These are phyloP conservation scores for Hyphantria cunea DNA, from an alignment of 1,140 invertebrate genomes.

Conservation along the genomic window DNA sequence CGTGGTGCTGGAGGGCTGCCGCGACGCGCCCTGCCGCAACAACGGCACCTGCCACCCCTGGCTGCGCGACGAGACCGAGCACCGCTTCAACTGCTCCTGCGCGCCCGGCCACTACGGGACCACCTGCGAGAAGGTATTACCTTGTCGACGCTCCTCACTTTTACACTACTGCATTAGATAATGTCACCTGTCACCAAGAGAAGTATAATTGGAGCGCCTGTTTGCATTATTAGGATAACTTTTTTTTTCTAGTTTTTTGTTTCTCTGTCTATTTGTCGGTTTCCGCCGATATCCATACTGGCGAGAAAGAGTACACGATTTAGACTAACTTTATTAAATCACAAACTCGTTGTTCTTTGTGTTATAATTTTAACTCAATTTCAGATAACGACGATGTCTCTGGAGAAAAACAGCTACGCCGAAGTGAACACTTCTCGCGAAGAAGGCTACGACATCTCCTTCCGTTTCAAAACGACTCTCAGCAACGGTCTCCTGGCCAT, in stretches of 20 bases:
- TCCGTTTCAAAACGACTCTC: conserved; percentile 95
- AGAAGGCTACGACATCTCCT: conserved; percentile 93
- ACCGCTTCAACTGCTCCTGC: conserved; percentile 93
- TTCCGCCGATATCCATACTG: no score
- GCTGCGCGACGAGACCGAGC: conserved; percentile 88
- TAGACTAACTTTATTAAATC: no score
- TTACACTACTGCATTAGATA: no score
- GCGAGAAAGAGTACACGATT: no score
- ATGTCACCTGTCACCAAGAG: no score
- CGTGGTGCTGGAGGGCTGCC: conserved; percentile 89
- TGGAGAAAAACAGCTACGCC: conserved; percentile 89
- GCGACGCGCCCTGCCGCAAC: conserved; percentile 89
- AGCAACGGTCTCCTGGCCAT: conserved; percentile 92
- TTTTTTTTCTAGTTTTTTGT: no score
- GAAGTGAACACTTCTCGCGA: conserved; percentile 90
- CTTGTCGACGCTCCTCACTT: neutral
- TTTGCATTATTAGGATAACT: no score
- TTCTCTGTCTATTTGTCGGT: no score
- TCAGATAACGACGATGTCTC: conserved; percentile 92
- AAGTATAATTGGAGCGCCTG: no score
- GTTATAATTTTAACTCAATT: neutral
- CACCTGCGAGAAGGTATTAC: conserved; percentile 87
- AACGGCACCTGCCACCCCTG: conserved; percentile 92
- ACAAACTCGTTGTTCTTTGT: no score
- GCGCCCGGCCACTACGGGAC: conserved; percentile 90